A percentile compares a stretch with the other conserved stretches of the same genome.
Conservation (phyloP, 2,888 invertebrate genomes). For the Lepetodrilus schrolli region DNA sequence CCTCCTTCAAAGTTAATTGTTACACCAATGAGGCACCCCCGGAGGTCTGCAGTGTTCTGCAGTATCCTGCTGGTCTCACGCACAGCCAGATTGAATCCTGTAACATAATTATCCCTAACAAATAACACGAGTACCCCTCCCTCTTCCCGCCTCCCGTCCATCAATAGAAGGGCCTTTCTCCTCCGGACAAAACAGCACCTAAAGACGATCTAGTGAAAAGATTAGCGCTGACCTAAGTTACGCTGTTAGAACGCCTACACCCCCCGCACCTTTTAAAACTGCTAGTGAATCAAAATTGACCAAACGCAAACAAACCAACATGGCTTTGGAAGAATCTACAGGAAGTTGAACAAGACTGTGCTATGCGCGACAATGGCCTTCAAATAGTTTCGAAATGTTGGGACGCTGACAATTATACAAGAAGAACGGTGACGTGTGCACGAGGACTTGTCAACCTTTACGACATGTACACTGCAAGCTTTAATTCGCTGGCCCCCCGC, state of each 20-base stretch:
- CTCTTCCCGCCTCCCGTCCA: background rate
- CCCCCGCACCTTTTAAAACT: background rate
- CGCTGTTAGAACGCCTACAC: background rate
- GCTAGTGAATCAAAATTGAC: slow-evolving; percentile 15
- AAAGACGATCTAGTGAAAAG: too few species aligned
- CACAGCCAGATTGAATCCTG: too few species aligned
- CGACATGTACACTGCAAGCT: too few species aligned
- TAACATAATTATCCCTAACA: too few species aligned
- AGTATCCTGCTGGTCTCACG: too few species aligned
- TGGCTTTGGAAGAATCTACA: slow-evolving; percentile 12
- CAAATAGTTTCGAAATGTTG: background rate
- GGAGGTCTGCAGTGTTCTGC: too few species aligned
- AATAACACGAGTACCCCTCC: background rate
- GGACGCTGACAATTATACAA: slow-evolving; percentile 7
- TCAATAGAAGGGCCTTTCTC: background rate
- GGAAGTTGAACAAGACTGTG: slow-evolving; percentile 19
- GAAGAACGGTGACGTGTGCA: background rate
- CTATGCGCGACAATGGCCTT: slow-evolving; percentile 12
- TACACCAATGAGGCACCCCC: too few species aligned
- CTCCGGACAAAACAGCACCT: background rate
- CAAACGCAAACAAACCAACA: slow-evolving; percentile 18
- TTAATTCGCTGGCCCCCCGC: background rate
- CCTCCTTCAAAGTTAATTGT: too few species aligned
- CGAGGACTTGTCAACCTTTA: too few species aligned
- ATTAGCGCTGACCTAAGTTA: slow-evolving; percentile 1